These are phyloP conservation scores for Enteromius thamalakanensis DNA, from an alignment of 2,797 vertebrate species.

Conservation along the genomic window DNA sequence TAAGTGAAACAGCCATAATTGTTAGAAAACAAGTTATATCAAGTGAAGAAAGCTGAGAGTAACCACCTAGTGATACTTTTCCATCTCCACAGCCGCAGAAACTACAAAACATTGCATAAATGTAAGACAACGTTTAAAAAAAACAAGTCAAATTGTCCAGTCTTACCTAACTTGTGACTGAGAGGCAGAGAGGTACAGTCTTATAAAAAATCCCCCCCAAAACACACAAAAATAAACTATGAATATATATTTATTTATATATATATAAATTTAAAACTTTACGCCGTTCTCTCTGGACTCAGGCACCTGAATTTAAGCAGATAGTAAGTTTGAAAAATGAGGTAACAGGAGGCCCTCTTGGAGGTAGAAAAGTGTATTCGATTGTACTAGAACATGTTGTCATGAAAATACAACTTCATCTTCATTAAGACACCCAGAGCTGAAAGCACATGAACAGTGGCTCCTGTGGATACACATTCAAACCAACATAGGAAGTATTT, in stretches of 20 bases:
- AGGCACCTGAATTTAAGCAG: constrained; percentile 81
- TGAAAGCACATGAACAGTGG: constrained; percentile 69
- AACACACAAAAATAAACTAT: constrained; percentile 69
- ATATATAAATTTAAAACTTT: constrained; percentile 77
- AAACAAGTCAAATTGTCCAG: constrained; percentile 80
- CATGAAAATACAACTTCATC: constrained; percentile 80
- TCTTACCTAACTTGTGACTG: constrained; percentile 84
- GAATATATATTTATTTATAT: constrained; percentile 55
- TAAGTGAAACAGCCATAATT: constrained; percentile 80
- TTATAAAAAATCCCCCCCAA: constrained; percentile 93
- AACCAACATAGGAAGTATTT: constrained; percentile 72
- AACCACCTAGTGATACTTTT: constrained; percentile 76
- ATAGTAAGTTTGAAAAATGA: constrained; percentile 90
- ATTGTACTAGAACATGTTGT: constrained; percentile 89
- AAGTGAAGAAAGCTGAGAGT: constrained; percentile 69
- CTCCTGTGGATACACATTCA: constrained; percentile 70
- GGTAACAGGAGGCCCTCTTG: constrained; percentile 92
- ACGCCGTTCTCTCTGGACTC: constrained; percentile 88
- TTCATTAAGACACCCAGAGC: constrained; percentile 80
- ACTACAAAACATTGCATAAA: constrained; percentile 84
- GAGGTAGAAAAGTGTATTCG: constrained; percentile 94
- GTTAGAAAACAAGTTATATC: constrained; percentile 80
- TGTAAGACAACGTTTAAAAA: constrained; percentile 78
- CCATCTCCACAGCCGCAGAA: constrained; percentile 80
- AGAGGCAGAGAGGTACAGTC: constrained; percentile 86